Conservation (phyloP, 2,888 invertebrate genomes). For the Cephus pulcher region DNA sequence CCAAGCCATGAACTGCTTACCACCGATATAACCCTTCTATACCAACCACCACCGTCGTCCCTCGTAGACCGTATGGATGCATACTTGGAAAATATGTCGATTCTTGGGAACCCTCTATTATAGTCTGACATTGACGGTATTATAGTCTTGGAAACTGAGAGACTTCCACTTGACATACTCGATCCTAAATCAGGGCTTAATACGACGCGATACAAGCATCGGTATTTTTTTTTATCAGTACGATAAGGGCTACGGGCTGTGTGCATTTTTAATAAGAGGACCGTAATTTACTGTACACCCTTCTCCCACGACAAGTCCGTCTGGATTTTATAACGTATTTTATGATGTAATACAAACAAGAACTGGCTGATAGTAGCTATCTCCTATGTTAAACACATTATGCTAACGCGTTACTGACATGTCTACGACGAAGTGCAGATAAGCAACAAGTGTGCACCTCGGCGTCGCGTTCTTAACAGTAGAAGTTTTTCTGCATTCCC, state of each 20-base stretch:
- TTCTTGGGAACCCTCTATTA: not conserved
- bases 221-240: conserved; percentile 34
- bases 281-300: conserved; percentile 57
- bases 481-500: not conserved
- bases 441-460: conserved; percentile 56
- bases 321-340: conserved; percentile 62
- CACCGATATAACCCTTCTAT: not conserved
- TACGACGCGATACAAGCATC: not conserved
- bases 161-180: not conserved
- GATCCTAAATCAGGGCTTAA: not conserved
- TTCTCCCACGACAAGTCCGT: conserved; percentile 46
- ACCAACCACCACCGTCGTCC: not conserved
- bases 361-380: conserved; percentile 63
- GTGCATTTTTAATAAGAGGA: conserved; percentile 54
- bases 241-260: conserved; percentile 39
- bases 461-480: not conserved
- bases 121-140: not conserved
- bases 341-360: conserved; percentile 61
- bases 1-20: not conserved
- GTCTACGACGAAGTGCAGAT: conserved; percentile 56
- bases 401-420: conserved; percentile 57
- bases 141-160: not conserved
- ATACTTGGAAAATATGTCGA: not conserved
- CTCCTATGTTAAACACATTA: conserved; percentile 60
- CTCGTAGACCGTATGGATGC: not conserved